Base-by-base conservation (phyloP, 2,888 invertebrate species). In the Aricia artaxerxes region DNA sequence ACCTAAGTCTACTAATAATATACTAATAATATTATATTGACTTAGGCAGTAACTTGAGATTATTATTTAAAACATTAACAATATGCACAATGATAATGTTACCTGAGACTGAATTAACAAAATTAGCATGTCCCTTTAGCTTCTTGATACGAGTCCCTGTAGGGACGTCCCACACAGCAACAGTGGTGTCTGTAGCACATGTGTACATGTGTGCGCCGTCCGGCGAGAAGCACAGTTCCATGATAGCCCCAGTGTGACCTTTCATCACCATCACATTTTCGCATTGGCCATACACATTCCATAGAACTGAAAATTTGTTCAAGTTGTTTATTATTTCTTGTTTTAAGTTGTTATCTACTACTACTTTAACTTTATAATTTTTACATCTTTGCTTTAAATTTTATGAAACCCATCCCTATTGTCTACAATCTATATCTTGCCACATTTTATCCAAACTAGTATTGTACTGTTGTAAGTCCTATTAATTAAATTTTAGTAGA, bases 201-300 rank as follows among this genome's bases (percentile, higher is more conserved):
- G 99, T 97, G 89, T 97, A 98, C 64, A 99, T 93, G 83, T 97
- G 96, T n/a, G 96, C 94, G 0, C 98, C 98, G 81, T 97, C 98
- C 0, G 97, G 96, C 1, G 97, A 97, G 87, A 98, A 98, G 88
- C 97, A 97, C 11, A 99, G 92, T 89, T 99, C 99, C 96, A 99
- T 97, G 1, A 99, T 95, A 1, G 99, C 98, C 1, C 99, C 99
- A 0, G 97, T 97, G 91, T 99, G 99, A 0, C 99, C 99, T 31
- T 96, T 96, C 96, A 99, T 96, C 35, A 97, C 97, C 85, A 98
- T 97, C 83, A 99, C 96, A 89, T 99, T 99, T 87, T 99, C 99
- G 91, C 99, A 99, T 88, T 99, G 99, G 0, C 98, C 99, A 87
- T 98, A 99, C 0, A 99, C 98, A 89, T 97, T 98, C 99, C 99